A percentile compares a stretch with the other conserved stretches of the same genome.
Conservation (phyloP, 2,113 vertebrate species). For the Vireo altiloquus region DNA sequence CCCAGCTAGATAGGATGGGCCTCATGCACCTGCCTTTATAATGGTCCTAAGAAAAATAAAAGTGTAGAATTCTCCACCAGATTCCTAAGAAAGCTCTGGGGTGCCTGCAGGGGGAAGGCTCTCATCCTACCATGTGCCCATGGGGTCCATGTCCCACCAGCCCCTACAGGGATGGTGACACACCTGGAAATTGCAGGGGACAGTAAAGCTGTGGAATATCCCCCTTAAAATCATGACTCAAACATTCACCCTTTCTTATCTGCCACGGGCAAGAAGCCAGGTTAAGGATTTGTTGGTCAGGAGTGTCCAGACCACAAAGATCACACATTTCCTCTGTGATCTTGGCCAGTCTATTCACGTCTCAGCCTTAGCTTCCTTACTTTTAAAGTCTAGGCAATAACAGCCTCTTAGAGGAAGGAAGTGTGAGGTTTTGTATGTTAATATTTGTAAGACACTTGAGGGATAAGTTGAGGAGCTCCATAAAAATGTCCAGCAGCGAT, state of each 20-base stretch:
- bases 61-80: background rate
- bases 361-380: background rate
- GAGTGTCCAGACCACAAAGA: background rate
- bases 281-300: background rate
- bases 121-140: rapidly evolving
- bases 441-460: conserved; percentile 4
- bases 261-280: background rate
- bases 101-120: background rate
- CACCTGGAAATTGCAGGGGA: background rate
- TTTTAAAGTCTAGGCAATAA: conserved; percentile 4
- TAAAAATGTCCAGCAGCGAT: background rate
- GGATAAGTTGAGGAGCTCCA: conserved; percentile 1
- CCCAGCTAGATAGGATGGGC: background rate
- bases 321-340: conserved; percentile 12
- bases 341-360: background rate
- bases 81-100: background rate
- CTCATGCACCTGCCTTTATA: background rate
- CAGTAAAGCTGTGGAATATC: background rate
- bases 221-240: background rate
- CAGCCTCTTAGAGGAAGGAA: conserved; percentile 47
- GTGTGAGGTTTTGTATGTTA: background rate
- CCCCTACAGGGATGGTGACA: background rate
- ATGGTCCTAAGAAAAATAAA: background rate
- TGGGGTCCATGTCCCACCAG: background rate
- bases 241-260: background rate